Evolutionary conservation across 2,113 vertebrate genomes (phyloP).

Genomic region (Nicator chloris): DNA sequence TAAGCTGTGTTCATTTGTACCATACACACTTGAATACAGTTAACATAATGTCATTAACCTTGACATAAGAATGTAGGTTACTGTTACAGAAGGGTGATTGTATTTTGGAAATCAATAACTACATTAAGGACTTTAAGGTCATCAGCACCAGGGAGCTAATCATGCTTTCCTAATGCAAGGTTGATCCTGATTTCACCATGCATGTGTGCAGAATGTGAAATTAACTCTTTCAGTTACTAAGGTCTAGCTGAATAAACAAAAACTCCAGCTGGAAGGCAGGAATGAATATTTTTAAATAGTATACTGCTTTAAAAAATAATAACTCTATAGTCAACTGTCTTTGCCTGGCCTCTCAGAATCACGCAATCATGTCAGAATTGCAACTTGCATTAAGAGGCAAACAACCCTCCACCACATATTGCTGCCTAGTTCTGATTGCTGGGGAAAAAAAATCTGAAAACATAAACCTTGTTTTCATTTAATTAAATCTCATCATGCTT

Average conservation of each 20-base stretch:
- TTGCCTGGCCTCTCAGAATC: not conserved
- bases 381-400: not conserved
- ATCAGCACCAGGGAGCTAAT: slow-evolving; percentile 14
- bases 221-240: not conserved
- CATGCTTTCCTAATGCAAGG: not conserved
- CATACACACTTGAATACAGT: not conserved
- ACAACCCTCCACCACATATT: not conserved
- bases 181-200: not conserved
- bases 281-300: not conserved
- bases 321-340: not conserved
- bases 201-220: not conserved
- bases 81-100: not conserved
- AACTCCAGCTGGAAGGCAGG: not conserved
- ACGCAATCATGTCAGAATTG: not conserved
- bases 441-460: not conserved
- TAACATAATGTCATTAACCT: slow-evolving; percentile 44
- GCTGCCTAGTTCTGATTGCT: not conserved
- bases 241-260: not conserved
- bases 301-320: not conserved
- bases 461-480: not conserved
- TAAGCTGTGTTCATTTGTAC: not conserved
- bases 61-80: slow-evolving; percentile 15
- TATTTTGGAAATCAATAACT: slow-evolving; percentile 25
- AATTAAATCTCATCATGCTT: not conserved
- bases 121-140: not conserved